phyloP scores from a whole-genome alignment of 2,888 invertebrate species.

The Drosophila crucigera region DNA sequence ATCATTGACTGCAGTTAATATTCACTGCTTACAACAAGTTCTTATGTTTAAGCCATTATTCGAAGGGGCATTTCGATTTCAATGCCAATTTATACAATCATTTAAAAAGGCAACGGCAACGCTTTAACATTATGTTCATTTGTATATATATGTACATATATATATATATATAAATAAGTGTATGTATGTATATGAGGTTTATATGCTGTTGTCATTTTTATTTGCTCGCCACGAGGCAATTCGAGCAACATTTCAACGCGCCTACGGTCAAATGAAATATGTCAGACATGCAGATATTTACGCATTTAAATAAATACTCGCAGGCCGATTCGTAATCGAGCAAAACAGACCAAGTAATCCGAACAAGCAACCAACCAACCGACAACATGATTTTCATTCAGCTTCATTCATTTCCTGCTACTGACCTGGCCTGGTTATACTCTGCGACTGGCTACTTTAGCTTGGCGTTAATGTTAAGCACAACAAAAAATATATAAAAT shows the following conservation, averaged over 20 bases:
- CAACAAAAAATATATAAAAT: background rate
- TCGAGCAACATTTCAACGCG: constrained; percentile 72
- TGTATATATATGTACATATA: background rate
- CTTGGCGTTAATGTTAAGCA: background rate
- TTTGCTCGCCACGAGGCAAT: constrained; percentile 52
- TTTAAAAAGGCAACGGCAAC: constrained; percentile 48
- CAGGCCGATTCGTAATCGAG: constrained; percentile 52
- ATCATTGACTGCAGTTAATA: constrained; percentile 27
- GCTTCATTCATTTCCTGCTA: constrained; percentile 69
- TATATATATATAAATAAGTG: background rate
- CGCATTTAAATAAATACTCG: constrained; percentile 74
- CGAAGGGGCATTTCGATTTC: constrained; percentile 32
- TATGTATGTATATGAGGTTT: constrained; percentile 15
- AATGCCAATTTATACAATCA: constrained; percentile 48
- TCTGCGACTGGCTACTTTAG: constrained; percentile 15
- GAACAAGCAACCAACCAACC: constrained; percentile 42
- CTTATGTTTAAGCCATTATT: constrained; percentile 44
- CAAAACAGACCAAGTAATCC: constrained; percentile 54
- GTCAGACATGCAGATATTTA: constrained; percentile 70
- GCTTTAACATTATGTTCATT: constrained; percentile 44
- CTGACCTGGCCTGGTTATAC: constrained; percentile 63
- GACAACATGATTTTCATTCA: constrained; percentile 69
- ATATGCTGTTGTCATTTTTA: constrained; percentile 41
- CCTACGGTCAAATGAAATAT: constrained; percentile 75
- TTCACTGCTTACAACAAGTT: constrained; percentile 13